Conservation (phyloP, 2,797 vertebrate genomes). For the Gallirallus australis region DNA sequence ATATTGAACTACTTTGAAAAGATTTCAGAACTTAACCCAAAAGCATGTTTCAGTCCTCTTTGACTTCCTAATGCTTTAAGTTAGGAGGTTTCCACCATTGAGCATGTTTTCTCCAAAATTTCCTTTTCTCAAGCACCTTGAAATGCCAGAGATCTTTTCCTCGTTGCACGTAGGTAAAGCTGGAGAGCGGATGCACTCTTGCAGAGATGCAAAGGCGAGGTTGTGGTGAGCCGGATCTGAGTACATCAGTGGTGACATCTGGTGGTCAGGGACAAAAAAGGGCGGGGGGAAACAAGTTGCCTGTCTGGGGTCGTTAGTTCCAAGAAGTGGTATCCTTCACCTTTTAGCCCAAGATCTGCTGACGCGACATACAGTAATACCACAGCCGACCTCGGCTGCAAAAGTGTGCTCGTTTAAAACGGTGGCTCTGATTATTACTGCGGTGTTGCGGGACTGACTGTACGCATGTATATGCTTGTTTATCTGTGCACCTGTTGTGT, state of each 20-base stretch:
- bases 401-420: not conserved
- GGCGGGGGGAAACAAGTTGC: not conserved
- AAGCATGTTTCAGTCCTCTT: not conserved
- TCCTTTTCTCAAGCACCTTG: not conserved
- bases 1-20: not conserved
- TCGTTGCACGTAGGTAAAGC: not conserved
- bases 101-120: not conserved
- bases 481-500: not conserved
- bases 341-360: not conserved
- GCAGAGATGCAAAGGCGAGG: not conserved
- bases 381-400: not conserved
- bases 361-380: not conserved
- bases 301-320: not conserved
- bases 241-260: not conserved
- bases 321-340: not conserved
- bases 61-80: not conserved
- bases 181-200: not conserved
- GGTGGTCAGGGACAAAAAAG: not conserved
- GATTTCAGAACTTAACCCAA: not conserved
- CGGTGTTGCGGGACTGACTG: not conserved
- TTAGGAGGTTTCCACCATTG: not conserved
- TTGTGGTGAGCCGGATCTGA: not conserved
- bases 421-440: not conserved
- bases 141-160: not conserved
- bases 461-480: not conserved